Base-by-base conservation (phyloP, 2,113 vertebrate species). In the Mastomys natalensis region DNA sequence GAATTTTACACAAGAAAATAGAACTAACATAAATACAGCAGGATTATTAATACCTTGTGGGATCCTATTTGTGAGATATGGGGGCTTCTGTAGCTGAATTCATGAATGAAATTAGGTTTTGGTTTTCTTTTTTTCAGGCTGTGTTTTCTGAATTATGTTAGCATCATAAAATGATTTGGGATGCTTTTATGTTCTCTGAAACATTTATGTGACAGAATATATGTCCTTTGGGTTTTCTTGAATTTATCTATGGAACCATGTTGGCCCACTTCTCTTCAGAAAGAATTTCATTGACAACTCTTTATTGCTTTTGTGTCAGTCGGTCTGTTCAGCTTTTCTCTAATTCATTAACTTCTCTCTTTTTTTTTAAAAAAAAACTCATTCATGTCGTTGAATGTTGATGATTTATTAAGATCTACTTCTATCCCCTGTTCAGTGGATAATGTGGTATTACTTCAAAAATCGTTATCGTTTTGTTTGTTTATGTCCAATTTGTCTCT, bases 171-270 rank as follows among this genome's bases (percentile, higher is more conserved):
- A 73, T 89, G 81, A 95, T 95, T 90, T 90, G 78, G 92, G 72
- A 94, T 91, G 80, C 40, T 96, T 95, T 96, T 96, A 94, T 95
- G n/a, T 72, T 93, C 84, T 93, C 74, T 74, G 90, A 97, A 90
- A 86, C 19, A 58, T 93, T 95, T 89, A 55, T 91, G 45, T 89
- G 60, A 86, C 85, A 70, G 1, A 15, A 87, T 95, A 86, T 95
- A 40, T 95, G 72, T 95, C 96, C 87, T 64, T 86, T 94, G 95
- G 51, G 85, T 86, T 93, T 60, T 3, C 70, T 37, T 85, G 90
- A 93, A 53, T 97, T 94, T 89, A 26, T 94, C 82, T 96, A 5
- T 68, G 34, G 90, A 95, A 90, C 19, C 6, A 1, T 64, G 51
- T 77, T 97, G 58, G n/a, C n/a, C 74, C 94, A 76, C 2, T 64